Percentiles rank a stretch among this genome's conserved stretches.
phyloP scores from a whole-genome alignment of 2,888 invertebrate species.

The Pristionchus japonicus region DNA sequence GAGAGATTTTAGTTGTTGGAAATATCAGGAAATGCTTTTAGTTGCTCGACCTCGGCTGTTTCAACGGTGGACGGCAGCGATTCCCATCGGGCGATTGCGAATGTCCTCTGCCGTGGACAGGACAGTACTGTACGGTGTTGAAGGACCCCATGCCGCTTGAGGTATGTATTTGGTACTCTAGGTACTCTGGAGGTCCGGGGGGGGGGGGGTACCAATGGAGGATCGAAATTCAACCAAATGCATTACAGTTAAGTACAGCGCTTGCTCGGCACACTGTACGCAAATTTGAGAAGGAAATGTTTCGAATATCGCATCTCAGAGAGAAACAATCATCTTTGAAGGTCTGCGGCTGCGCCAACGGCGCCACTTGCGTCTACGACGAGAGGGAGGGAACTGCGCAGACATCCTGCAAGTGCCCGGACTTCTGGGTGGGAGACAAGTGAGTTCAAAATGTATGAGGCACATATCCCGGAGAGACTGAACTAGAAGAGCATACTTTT shows the following conservation, averaged over 20 bases:
- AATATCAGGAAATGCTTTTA: neutral
- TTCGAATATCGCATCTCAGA: too few relatives aligned
- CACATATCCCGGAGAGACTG: too few relatives aligned
- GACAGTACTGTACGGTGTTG: neutral
- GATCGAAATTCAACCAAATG: too few relatives aligned
- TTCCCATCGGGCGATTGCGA: neutral
- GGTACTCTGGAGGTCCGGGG: too few relatives aligned
- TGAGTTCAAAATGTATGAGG: too few relatives aligned
- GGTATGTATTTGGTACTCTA: too few relatives aligned
- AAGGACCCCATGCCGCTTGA: neutral
- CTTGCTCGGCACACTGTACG: too few relatives aligned
- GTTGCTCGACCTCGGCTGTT: neutral
- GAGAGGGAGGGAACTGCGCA: neutral
- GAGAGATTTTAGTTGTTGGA: neutral
- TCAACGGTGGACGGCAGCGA: neutral
- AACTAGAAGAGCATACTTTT: too few relatives aligned
- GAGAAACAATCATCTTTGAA: neutral
- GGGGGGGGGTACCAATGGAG: too few relatives aligned
- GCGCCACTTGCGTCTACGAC: neutral
- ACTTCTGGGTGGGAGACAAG: neutral
- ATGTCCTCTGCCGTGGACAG: neutral
- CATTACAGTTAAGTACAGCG: too few relatives aligned
- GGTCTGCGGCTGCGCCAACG: slow-evolving; percentile 8
- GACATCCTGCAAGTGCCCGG: neutral
- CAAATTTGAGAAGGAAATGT: too few relatives aligned